Conservation (phyloP, 2,888 invertebrate species). For the Thysanoteuthis rhombus region DNA sequence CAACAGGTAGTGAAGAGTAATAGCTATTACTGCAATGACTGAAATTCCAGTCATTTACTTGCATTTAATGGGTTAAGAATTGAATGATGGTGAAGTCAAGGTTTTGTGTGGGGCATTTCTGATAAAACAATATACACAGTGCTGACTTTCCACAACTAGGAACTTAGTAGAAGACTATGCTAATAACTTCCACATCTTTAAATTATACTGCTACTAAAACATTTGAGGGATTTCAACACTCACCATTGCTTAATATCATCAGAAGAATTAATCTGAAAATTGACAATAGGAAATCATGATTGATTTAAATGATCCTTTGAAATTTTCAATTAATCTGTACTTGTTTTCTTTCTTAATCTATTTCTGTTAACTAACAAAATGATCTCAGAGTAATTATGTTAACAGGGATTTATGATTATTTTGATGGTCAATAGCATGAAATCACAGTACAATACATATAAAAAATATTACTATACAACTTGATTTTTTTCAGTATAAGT, state of each 20-base stretch:
- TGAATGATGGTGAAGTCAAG: background rate
- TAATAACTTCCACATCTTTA: background rate
- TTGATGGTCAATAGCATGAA: background rate
- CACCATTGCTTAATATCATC: background rate
- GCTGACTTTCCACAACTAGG: background rate
- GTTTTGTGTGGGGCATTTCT: background rate
- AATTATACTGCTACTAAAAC: background rate
- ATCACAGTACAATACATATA: background rate
- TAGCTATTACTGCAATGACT: no score
- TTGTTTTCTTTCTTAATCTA: background rate
- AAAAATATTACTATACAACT: background rate
- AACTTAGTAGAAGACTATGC: background rate
- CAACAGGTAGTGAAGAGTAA: no score
- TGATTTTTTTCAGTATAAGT: background rate
- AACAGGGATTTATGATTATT: background rate
- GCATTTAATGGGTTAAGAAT: no score
- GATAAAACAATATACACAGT: background rate
- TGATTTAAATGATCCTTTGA: background rate
- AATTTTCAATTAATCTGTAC: background rate
- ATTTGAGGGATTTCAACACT: background rate
- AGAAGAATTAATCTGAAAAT: background rate
- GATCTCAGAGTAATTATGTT: background rate
- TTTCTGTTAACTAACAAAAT: background rate
- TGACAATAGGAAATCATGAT: background rate
- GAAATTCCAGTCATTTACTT: no score